Conservation (phyloP, 2,797 vertebrate genomes). For the Coracias cyanogaster region DNA sequence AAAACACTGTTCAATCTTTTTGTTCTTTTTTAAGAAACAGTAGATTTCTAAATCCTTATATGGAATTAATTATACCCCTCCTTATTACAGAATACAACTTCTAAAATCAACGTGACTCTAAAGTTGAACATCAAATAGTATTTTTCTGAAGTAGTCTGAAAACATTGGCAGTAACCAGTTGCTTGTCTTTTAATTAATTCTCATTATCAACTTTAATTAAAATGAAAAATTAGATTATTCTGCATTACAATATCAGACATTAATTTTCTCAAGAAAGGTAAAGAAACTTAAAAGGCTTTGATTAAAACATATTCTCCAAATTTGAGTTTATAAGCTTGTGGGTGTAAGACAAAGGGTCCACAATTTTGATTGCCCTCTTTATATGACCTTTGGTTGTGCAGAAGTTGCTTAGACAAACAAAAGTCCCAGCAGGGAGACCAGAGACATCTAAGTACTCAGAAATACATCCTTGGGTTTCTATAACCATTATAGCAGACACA, state of each 20-base stretch:
- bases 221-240: slow-evolving; percentile 71
- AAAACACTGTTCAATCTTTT: not conserved
- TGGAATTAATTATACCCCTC: not conserved
- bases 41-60: not conserved
- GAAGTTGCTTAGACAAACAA: not conserved
- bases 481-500: not conserved
- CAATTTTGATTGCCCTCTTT: not conserved
- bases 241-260: slow-evolving; percentile 45
- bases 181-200: slow-evolving; percentile 59
- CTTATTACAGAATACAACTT: slow-evolving; percentile 21
- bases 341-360: not conserved
- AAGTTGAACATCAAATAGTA: not conserved
- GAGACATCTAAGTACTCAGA: not conserved
- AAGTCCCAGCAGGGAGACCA: not conserved
- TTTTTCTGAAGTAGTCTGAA: slow-evolving; percentile 1
- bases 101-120: slow-evolving; percentile 7
- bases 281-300: slow-evolving; percentile 45
- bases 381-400: not conserved
- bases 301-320: not conserved
- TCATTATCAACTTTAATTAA: slow-evolving; percentile 61
- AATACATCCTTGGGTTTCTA: not conserved
- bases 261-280: slow-evolving; percentile 60
- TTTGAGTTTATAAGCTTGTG: not conserved
- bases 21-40: not conserved
- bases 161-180: slow-evolving; percentile 14